phyloP scores from a whole-genome alignment of 2,797 vertebrate genomes.

The Gymnothorax javanicus region DNA sequence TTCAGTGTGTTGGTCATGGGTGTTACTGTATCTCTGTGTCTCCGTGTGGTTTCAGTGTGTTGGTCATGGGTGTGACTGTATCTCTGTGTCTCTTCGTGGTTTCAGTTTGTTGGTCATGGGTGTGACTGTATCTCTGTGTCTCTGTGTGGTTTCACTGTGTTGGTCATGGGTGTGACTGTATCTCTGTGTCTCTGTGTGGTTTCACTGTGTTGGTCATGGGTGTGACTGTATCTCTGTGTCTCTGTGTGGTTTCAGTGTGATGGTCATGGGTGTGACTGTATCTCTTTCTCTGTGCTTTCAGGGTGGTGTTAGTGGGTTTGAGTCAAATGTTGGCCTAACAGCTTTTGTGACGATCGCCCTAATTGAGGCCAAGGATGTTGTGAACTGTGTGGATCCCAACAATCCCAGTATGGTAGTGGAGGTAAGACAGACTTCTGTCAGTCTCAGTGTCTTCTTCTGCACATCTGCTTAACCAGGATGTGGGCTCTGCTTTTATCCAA shows the following conservation, averaged over 20 bases:
- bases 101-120: too few species aligned
- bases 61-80: too few species aligned
- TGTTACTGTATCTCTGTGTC: too few species aligned
- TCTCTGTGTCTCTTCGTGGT: too few species aligned
- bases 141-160: too few species aligned
- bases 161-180: too few species aligned
- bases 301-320: conserved; percentile 62
- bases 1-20: too few species aligned
- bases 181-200: too few species aligned
- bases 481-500: too few species aligned
- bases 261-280: background rate
- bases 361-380: conserved; percentile 56
- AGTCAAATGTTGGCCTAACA: conserved; percentile 67
- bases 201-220: too few species aligned
- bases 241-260: background rate
- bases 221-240: background rate
- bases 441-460: background rate
- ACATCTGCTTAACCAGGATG: background rate
- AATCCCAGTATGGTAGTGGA: conserved; percentile 23
- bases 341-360: conserved; percentile 75
- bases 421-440: conserved; percentile 25
- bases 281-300: conserved; percentile 38
- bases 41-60: too few species aligned
- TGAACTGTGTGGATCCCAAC: conserved; percentile 35
- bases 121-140: too few species aligned